Evolutionary conservation across 2,113 vertebrate genomes (phyloP), one percentile per base, ranked within the genome.

Genomic region (Poicephalus gulielmi): DNA sequence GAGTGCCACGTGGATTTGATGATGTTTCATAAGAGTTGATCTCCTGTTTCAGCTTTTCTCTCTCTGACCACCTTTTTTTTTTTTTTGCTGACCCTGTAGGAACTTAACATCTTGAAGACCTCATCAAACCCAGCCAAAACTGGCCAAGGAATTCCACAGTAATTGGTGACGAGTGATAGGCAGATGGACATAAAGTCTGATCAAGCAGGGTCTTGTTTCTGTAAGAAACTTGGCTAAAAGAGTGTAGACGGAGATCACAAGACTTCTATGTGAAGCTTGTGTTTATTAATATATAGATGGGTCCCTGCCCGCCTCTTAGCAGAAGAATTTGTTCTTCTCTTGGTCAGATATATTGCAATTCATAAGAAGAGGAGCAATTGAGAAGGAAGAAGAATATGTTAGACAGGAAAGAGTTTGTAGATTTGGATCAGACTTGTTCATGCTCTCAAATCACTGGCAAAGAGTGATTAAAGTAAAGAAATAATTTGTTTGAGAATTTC

Each of bases 51-150:
- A 91, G 23, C 69, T 97, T 90, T 92, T 94, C 81, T 91, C 74
- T 92, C 70, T 76, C 81, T 91, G 91, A 74, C 62, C 94, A 88
- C 43, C 49, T 62, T 57, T 91, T 94, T 80, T 86, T 86, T 50
- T 52, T n/a, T 35, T n/a, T n/a, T 6, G 0, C 52, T 94, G 95
- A 95, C 95, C 93, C 92, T 82, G 47, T 79, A 92, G 89, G 84
- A 95, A 95, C 95, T 95, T 94, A 89, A 94, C 95, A 91, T 94
- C 94, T 94, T 92, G 91, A 96, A 95, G 86, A 91, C 62, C 87
- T 95, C 91, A 89, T 96, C 83, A 87, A 84, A 85, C 47, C 63
- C 77, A 82, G 76, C 55, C 17, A 59, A 90, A 95, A 89, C 16
- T 7, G 4, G 86, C 35, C 70, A 81, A 52, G 41, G 93, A 89